A percentile compares a stretch with the other conserved stretches of the same genome.
phyloP scores from a whole-genome alignment of 2,888 invertebrate genomes.

The Pinctada fucata region DNA sequence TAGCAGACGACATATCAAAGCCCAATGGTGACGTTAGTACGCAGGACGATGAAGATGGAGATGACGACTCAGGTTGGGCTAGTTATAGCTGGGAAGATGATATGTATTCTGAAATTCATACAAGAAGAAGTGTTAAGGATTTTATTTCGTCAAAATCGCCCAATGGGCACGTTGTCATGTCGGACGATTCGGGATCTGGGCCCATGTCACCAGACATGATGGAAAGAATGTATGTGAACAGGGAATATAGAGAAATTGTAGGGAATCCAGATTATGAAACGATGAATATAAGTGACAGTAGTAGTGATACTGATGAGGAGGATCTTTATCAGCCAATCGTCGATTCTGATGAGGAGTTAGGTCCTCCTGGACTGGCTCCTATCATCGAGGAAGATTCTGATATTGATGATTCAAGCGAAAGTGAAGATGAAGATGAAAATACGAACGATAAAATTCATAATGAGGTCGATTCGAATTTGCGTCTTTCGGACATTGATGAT shows the following conservation, averaged over 20 bases:
- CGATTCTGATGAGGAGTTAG: slow-evolving; percentile 59
- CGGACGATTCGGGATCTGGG: slow-evolving; percentile 21
- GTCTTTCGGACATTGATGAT: no score
- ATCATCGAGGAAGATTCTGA: slow-evolving; percentile 69
- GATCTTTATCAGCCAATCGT: slow-evolving; percentile 46
- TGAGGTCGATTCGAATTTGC: no score
- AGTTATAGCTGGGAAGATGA: slow-evolving; percentile 55
- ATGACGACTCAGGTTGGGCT: slow-evolving; percentile 48
- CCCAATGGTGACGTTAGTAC: neutral
- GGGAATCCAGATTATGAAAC: slow-evolving; percentile 51
- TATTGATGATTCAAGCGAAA: slow-evolving; percentile 50
- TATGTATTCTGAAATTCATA: slow-evolving; percentile 46
- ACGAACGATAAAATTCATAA: neutral
- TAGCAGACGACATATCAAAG: neutral
- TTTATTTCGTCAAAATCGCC: slow-evolving; percentile 37
- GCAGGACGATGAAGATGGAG: slow-evolving; percentile 8
- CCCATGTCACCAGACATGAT: slow-evolving; percentile 30
- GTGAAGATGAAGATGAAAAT: slow-evolving; percentile 36
- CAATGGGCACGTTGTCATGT: neutral
- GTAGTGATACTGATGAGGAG: slow-evolving; percentile 20
- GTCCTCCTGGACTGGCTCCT: slow-evolving; percentile 59
- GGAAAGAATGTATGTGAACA: slow-evolving; percentile 44
- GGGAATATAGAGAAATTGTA: slow-evolving; percentile 53
- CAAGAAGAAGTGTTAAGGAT: slow-evolving; percentile 49
- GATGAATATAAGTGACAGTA: slow-evolving; percentile 45